Conservation (phyloP, 2,888 invertebrate species). For the Dryomyza anilis region DNA sequence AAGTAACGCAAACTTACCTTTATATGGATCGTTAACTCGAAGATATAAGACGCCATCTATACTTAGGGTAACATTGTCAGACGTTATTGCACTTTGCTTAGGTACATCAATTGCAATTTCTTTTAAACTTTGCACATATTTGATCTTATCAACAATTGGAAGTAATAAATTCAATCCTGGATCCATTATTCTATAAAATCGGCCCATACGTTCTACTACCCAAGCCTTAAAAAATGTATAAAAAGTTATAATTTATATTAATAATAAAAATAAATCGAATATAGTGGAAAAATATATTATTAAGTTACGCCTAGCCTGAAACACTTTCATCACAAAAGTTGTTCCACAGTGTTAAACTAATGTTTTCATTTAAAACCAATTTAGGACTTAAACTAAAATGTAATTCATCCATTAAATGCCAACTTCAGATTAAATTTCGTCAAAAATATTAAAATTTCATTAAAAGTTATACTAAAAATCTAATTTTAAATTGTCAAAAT, state of each 20-base stretch:
- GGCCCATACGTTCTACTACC: slow-evolving; percentile 98
- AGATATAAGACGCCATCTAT: slow-evolving; percentile 98
- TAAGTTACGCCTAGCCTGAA: too few species aligned
- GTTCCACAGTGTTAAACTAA: too few species aligned
- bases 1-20: too few species aligned
- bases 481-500: too few species aligned
- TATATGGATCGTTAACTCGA: slow-evolving; percentile 89
- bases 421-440: too few species aligned
- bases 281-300: neutral
- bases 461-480: too few species aligned
- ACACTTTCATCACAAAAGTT: too few species aligned
- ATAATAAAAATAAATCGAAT: slow-evolving; percentile 18
- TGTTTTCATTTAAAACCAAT: neutral
- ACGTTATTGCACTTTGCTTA: slow-evolving; percentile 96
- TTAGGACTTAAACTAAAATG: neutral
- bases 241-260: slow-evolving; percentile 3
- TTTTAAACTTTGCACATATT: slow-evolving; percentile 97
- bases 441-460: too few species aligned
- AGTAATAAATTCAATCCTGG: slow-evolving; percentile 93
- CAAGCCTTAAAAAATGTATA: slow-evolving; percentile 73
- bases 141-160: slow-evolving; percentile 89
- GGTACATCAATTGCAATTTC: slow-evolving; percentile 99
- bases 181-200: slow-evolving; percentile 89
- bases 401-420: neutral
- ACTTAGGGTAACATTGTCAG: slow-evolving; percentile 94